Conservation (phyloP, 35 echinoderm and acorn worm genomes). For the Apostichopus japonicus region DNA sequence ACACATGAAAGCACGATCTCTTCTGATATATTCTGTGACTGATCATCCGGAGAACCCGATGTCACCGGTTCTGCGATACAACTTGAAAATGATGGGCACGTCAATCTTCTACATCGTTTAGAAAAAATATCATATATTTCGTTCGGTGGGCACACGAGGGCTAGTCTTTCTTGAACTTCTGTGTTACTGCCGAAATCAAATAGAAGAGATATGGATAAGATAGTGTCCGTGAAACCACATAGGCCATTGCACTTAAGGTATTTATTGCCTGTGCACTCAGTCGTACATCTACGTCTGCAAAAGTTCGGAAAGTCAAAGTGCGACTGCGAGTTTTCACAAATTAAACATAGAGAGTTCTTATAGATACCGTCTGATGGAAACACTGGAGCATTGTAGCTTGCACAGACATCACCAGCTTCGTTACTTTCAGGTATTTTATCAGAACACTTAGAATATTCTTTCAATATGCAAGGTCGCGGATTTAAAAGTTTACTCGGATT, state of each 20-base stretch:
- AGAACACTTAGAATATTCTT: not conserved
- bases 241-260: not conserved
- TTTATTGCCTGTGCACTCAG: not conserved
- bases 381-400: not conserved
- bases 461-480: not conserved
- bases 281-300: not conserved
- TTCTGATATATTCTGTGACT: too few species aligned
- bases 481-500: not conserved
- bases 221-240: not conserved
- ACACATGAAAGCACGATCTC: too few species aligned
- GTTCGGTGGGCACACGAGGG: not conserved
- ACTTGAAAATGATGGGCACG: not conserved
- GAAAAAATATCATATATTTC: not conserved
- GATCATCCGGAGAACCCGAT: too few species aligned
- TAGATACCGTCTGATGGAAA: not conserved
- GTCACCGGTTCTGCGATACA: not conserved
- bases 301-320: not conserved
- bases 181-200: not conserved
- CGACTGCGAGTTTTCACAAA: not conserved
- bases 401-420: not conserved
- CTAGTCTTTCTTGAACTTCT: not conserved
- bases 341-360: not conserved
- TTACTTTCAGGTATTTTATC: not conserved
- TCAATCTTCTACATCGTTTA: not conserved
- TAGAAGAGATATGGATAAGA: not conserved